These are phyloP conservation scores for Chymomyza procnemis DNA, from an alignment of 2,888 invertebrate genomes.

Conservation along the genomic window DNA sequence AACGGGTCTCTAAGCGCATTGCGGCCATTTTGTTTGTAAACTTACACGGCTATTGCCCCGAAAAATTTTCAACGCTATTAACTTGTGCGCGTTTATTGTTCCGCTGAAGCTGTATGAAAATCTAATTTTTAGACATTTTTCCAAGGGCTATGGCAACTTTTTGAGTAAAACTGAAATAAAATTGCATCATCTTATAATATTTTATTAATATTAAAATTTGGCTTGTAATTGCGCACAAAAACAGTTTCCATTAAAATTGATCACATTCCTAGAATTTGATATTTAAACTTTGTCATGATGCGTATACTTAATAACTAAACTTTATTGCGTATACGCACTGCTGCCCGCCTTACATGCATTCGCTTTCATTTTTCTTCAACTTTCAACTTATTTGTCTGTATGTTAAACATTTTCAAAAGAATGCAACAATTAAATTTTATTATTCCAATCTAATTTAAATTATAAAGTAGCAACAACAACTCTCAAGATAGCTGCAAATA, in stretches of 20 bases:
- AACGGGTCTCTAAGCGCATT: constrained; percentile 15
- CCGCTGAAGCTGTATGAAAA: neutral
- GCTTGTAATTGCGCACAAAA: neutral
- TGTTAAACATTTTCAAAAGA: neutral
- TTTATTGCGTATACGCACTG: constrained; percentile 5
- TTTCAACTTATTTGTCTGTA: too few relatives aligned
- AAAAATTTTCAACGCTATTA: constrained; percentile 10
- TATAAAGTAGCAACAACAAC: neutral
- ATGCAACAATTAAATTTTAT: neutral
- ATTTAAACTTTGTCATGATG: neutral
- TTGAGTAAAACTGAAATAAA: neutral
- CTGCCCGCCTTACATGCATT: too few relatives aligned
- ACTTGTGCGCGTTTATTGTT: constrained; percentile 17
- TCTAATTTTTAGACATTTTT: constrained; percentile 14
- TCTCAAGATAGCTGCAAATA: neutral
- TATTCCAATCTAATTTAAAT: neutral
- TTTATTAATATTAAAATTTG: neutral
- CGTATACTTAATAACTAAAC: constrained; percentile 11
- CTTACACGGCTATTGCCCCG: neutral
- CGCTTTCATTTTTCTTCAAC: too few relatives aligned
- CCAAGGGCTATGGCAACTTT: neutral
- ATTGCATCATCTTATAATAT: neutral
- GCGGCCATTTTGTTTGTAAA: neutral
- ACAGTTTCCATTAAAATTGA: neutral
- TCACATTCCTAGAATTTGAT: neutral